A percentile compares a stretch with the other conserved stretches of the same genome.
Evolutionary conservation across 2,888 invertebrate species (phyloP).

Genomic region (Magallana nippona): DNA sequence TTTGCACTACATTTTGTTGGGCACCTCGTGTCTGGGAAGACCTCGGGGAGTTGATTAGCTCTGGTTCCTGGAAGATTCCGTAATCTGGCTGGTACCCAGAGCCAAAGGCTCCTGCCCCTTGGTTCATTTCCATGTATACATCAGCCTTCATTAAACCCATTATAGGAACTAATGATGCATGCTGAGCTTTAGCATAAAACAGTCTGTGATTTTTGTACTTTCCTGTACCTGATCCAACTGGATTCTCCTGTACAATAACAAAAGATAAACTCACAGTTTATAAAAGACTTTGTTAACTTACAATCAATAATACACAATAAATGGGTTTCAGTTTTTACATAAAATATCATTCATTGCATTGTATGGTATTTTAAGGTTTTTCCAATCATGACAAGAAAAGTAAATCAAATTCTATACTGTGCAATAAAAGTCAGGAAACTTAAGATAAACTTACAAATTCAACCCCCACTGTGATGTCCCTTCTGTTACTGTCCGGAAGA

Average conservation of each 20-base stretch:
- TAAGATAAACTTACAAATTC: conserved; percentile 81
- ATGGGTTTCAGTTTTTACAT: too few species aligned
- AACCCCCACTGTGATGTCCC: conserved; percentile 82
- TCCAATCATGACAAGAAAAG: background rate
- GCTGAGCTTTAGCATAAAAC: conserved; percentile 80
- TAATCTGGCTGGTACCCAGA: background rate
- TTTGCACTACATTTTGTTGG: background rate
- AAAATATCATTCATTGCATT: too few species aligned
- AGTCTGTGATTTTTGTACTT: conserved; percentile 81
- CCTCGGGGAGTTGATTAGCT: background rate
- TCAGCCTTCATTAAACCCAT: conserved; percentile 81
- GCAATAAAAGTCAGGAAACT: background rate
- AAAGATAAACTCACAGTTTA: background rate
- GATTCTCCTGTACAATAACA: conserved; percentile 80
- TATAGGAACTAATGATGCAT: conserved; percentile 82
- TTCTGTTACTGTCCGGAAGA: conserved; percentile 80
- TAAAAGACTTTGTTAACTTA: too few species aligned
- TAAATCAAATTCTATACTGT: background rate
- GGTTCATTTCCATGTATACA: conserved; percentile 64
- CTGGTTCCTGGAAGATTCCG: background rate
- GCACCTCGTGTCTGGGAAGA: background rate
- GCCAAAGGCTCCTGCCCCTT: conserved; percentile 6
- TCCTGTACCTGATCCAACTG: conserved; percentile 82
- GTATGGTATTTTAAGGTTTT: too few species aligned
- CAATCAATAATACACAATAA: too few species aligned